Conservation (phyloP, 1,140 invertebrate genomes). For the Orchesella cincta region DNA sequence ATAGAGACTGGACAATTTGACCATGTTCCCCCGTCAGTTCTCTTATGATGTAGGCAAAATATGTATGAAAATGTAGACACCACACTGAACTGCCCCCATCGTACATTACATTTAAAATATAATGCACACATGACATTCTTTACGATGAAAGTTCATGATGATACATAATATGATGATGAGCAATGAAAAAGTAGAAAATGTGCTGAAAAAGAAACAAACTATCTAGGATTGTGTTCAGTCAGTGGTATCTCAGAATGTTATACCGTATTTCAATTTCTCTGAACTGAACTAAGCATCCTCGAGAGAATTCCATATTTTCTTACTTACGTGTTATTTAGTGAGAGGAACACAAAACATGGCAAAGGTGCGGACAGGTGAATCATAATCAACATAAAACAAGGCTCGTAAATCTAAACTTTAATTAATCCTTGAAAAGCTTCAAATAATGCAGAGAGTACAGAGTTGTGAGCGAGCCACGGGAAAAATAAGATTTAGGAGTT, state of each 20-base stretch:
- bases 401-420: conserved; percentile 46
- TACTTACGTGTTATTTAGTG: background rate
- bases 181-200: no score
- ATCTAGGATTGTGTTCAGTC: no score
- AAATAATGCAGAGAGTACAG: background rate
- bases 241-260: no score
- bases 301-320: no score
- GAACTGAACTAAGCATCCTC: no score
- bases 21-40: no score
- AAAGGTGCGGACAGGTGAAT: conserved; percentile 45
- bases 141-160: background rate
- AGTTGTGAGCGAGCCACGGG: background rate
- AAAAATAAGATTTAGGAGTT: conserved; percentile 20
- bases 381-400: conserved; percentile 23
- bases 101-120: background rate
- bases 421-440: conserved; percentile 42
- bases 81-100: background rate
- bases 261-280: no score
- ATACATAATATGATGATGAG: no score
- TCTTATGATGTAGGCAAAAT: background rate
- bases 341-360: background rate
- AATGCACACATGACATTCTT: background rate
- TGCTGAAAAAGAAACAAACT: no score
- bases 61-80: background rate
- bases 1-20: no score